Conservation (phyloP, 2,888 invertebrate genomes). For the Lepidocyrtoides sp. region DNA sequence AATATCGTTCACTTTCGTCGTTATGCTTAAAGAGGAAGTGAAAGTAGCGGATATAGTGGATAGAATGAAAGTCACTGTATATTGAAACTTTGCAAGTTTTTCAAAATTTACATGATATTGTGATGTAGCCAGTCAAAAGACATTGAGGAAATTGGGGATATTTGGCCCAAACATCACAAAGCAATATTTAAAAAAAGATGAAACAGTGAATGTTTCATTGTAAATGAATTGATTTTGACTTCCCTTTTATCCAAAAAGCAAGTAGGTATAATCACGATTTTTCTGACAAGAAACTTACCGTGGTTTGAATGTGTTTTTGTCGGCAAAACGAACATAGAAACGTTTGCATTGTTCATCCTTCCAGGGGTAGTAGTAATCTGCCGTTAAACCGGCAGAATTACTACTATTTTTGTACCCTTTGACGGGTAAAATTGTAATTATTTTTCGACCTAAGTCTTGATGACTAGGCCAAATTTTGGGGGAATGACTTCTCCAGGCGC, state of each 20-base stretch:
- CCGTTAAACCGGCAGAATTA: conserved; percentile 53
- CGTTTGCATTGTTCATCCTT: conserved; percentile 85
- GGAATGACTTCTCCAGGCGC: conserved; percentile 84
- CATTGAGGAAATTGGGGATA: no score
- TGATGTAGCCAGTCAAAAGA: no score
- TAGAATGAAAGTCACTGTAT: no score
- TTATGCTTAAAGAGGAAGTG: background rate
- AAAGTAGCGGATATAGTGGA: no score
- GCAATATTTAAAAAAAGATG: no score
- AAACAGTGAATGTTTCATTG: no score
- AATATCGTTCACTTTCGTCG: background rate
- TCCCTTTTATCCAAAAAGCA: background rate
- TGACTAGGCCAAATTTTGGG: conserved; percentile 85
- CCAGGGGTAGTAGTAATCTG: conserved; percentile 84
- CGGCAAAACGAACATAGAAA: conserved; percentile 85
- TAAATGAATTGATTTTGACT: background rate
- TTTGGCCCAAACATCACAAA: no score
- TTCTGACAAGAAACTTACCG: conserved; percentile 76
- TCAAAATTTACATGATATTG: no score
- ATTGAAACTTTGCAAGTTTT: no score
- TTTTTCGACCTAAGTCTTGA: conserved; percentile 79
- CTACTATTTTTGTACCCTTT: conserved; percentile 50
- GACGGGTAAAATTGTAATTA: background rate
- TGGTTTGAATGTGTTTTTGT: conserved; percentile 85
- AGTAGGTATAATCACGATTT: background rate